These are phyloP conservation scores for Rhombomys opimus DNA, from an alignment of 2,113 vertebrate species.

Conservation along the genomic window DNA sequence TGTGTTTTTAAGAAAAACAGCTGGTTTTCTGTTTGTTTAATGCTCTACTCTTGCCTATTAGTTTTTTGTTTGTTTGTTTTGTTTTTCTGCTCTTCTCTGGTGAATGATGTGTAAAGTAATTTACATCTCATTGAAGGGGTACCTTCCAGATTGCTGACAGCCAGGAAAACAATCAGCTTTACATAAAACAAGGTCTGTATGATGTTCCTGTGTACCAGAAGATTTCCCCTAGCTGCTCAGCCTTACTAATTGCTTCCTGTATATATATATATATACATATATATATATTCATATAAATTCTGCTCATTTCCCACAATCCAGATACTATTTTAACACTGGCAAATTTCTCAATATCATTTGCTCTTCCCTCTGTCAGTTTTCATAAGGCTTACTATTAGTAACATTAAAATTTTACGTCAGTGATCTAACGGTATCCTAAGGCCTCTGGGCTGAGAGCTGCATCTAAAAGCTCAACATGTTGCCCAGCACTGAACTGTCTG, in stretches of 20 bases:
- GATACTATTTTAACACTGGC: too few species aligned
- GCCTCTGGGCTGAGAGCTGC: background rate
- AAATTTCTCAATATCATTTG: background rate
- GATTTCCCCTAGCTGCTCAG: background rate
- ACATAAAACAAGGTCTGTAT: background rate
- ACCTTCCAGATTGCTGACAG: slow-evolving; percentile 7
- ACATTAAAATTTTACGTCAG: too few species aligned
- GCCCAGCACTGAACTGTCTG: background rate
- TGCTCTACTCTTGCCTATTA: background rate
- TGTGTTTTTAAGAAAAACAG: background rate
- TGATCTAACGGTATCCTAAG: too few species aligned
- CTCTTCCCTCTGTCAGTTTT: background rate
- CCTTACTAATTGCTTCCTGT: background rate
- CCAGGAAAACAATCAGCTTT: slow-evolving; percentile 23
- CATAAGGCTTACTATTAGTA: background rate
- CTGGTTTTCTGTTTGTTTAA: background rate
- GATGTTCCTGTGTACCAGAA: background rate
- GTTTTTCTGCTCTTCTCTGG: background rate
- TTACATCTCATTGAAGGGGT: background rate
- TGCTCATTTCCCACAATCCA: background rate
- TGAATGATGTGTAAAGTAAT: slow-evolving; percentile 29
- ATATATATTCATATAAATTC: background rate
- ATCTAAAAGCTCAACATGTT: background rate
- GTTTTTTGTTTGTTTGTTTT: background rate
- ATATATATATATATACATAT: too few species aligned